Evolutionary conservation across 2,888 invertebrate genomes (phyloP), one percentile per base, ranked within the genome.

Genomic region (Conomelus anceps): DNA sequence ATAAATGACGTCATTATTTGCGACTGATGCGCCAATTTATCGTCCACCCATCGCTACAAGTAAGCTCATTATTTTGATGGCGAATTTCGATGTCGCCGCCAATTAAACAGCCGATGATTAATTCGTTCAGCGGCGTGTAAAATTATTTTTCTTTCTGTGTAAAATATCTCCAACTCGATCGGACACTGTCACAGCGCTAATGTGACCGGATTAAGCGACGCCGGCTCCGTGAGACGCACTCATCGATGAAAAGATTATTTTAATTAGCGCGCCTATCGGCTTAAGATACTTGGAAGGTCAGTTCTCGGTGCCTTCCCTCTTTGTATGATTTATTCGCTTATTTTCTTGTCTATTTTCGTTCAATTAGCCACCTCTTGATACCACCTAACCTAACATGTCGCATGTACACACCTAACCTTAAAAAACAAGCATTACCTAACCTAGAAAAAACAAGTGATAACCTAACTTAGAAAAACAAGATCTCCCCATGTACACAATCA

Each of bases 141-240:
- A 63, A 63, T 63, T 63, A 63, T 63, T 63, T 63, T 63, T 63
- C 13, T 17, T 26, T 4, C 34, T 34, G 11, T 34, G 13, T 11
- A 34, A 34, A 17, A 34, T 34, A 11, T 34, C 34, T 11, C 34
- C 23, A 23, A 86, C 22, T 20, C 86, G 86, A 86, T 86, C 86
- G 4, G 86, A 86, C 86, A 86, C 23, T 86, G 86, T 86, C 86
- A 26, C 22, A 24, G n/a, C 86, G 86, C 86, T 86, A 86, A 86
- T 86, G 86, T 86, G 86, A 22, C 26, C 26, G 26, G 86, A 86
- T 86, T 86, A 86, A 13, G 26, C 3, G 23, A n/a, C 86, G 22
- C 63, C 63, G n/a, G n/a, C 63, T 3, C 63, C n/a, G 34, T 34
- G 13, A 9, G n/a, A 63, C 63, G 63, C 63, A 63, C n/a, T 63